A percentile compares a stretch with the other conserved stretches of the same genome.
Evolutionary conservation across 2,113 vertebrate genomes (phyloP).

Genomic region (Mobula birostris): DNA sequence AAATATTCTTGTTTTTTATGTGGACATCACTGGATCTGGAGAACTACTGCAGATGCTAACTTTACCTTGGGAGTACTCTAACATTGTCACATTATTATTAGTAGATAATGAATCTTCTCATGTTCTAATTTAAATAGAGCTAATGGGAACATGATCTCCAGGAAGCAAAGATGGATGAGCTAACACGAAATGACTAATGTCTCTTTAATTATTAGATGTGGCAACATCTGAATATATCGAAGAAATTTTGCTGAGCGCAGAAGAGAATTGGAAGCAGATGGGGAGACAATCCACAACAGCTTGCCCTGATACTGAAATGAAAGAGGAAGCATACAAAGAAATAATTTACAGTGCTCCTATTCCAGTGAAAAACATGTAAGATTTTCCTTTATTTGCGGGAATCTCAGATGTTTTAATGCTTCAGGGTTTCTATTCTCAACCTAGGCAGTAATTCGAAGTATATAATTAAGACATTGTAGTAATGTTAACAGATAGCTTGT

Average conservation of each 20-base stretch:
- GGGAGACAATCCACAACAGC: constrained; percentile 53
- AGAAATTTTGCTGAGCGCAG: constrained; percentile 73
- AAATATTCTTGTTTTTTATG: background rate
- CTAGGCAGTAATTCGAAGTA: background rate
- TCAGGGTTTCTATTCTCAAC: background rate
- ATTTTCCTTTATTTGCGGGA: constrained; percentile 41
- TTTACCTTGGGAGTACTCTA: background rate
- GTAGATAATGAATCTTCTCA: background rate
- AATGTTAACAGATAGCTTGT: background rate
- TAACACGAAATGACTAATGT: constrained; percentile 13
- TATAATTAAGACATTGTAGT: too few relatives aligned
- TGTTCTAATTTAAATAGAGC: background rate
- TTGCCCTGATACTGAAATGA: constrained; percentile 46
- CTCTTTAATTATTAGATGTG: constrained; percentile 57
- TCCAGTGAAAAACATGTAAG: constrained; percentile 75
- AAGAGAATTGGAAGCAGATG: constrained; percentile 70
- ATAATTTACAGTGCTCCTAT: constrained; percentile 60
- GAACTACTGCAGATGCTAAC: background rate
- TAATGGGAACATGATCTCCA: background rate
- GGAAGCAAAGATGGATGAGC: background rate
- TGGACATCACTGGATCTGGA: background rate
- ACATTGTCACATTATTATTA: background rate
- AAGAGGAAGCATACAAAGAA: constrained; percentile 70
- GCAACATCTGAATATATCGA: constrained; percentile 72
- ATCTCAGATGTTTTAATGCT: background rate